Evolutionary conservation across 37 sponge, comb jelly and placozoan species (phyloP).

Genomic region (Beroe forskalii): DNA sequence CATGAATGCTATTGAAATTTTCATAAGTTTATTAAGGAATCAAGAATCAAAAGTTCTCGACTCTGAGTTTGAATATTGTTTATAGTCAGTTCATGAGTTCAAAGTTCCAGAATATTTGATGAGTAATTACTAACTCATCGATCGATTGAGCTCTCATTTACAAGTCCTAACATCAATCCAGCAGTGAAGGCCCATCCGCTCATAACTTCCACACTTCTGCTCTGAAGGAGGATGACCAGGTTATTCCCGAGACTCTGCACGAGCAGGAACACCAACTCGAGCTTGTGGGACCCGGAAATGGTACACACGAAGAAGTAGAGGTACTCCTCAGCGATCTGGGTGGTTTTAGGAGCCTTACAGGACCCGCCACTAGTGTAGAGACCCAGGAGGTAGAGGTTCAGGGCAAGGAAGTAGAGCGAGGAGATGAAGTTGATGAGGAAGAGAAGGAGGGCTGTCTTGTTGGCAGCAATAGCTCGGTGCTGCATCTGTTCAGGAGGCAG

Average conservation of each 20-base stretch:
- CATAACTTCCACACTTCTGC: neutral
- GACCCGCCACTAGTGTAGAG: neutral
- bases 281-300: neutral
- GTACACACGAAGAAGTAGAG: constrained; percentile 30
- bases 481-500: too few species aligned
- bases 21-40: too few species aligned
- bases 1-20: too few species aligned
- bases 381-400: neutral
- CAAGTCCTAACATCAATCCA: neutral
- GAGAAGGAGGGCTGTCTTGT: constrained; percentile 13
- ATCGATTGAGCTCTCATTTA: too few species aligned
- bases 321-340: neutral
- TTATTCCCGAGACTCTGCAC: constrained; percentile 8
- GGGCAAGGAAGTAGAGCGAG: neutral
- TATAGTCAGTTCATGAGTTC: too few species aligned
- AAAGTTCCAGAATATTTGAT: too few species aligned
- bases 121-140: too few species aligned
- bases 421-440: constrained; percentile 31
- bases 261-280: constrained; percentile 9
- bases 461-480: neutral
- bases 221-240: neutral
- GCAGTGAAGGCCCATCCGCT: neutral
- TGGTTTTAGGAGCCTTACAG: neutral
- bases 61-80: too few species aligned
- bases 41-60: too few species aligned